Evolutionary conservation across 2,113 vertebrate species (phyloP).

Genomic region (Empidonax alnorum): DNA sequence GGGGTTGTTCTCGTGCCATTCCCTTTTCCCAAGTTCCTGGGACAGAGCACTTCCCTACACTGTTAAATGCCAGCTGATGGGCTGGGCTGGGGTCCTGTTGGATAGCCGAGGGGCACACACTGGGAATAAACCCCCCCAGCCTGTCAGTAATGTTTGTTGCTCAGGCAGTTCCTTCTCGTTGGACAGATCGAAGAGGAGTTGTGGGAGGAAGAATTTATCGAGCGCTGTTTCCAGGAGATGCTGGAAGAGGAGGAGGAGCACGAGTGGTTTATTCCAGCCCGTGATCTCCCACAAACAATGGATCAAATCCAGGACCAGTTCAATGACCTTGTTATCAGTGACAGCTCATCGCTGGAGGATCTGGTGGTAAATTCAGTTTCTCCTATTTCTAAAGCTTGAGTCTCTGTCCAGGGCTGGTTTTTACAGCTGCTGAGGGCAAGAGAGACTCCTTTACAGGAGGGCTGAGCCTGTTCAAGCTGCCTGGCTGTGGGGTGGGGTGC

Average conservation of each 20-base stretch:
- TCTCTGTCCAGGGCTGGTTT: background rate
- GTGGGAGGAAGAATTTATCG: constrained; percentile 95
- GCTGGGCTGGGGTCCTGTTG: background rate
- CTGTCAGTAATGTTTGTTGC: background rate
- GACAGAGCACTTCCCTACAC: background rate
- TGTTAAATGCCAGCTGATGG: background rate
- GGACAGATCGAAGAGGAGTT: constrained; percentile 90
- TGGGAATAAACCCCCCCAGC: background rate
- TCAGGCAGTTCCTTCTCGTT: background rate
- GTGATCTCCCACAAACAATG: constrained; percentile 87
- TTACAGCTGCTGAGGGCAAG: background rate
- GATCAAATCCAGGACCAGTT: constrained; percentile 88
- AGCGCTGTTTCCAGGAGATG: constrained; percentile 93
- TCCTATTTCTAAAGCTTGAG: background rate
- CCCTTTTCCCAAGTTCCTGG: background rate
- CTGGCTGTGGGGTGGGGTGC: background rate
- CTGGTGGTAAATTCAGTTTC: constrained; percentile 81
- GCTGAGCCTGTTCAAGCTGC: background rate
- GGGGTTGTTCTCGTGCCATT: background rate
- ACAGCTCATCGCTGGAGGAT: constrained; percentile 81
- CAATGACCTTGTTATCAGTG: constrained; percentile 85
- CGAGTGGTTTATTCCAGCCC: constrained; percentile 92
- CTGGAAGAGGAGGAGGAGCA: constrained; percentile 91
- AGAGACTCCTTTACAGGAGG: background rate
- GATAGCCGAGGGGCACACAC: background rate